phyloP scores from a whole-genome alignment of 1,140 invertebrate species.

The Phocides pigmalion region DNA sequence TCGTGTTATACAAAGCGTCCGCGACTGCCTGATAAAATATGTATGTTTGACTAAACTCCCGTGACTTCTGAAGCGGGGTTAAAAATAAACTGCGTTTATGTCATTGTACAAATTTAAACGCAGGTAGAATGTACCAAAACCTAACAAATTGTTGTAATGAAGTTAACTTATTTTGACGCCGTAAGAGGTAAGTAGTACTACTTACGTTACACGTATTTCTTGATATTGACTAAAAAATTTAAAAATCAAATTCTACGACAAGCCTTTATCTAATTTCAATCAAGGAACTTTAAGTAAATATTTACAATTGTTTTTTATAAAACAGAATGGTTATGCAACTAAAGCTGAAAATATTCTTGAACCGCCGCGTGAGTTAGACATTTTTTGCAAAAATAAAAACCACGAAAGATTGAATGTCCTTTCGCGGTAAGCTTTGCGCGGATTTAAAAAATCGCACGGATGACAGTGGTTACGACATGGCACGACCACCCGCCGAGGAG shows the following conservation, averaged over 20 bases:
- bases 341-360: too few relatives aligned
- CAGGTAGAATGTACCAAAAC: not conserved
- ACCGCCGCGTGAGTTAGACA: not conserved
- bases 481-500: conserved; percentile 59
- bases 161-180: not conserved
- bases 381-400: conserved; percentile 12
- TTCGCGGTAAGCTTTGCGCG: not conserved
- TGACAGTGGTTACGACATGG: conserved; percentile 35
- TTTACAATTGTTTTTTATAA: too few relatives aligned
- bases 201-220: too few relatives aligned
- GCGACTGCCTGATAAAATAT: conserved; percentile 32
- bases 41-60: conserved; percentile 26
- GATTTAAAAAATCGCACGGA: conserved; percentile 6
- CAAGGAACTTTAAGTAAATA: too few relatives aligned
- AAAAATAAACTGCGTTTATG: conserved; percentile 12
- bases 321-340: too few relatives aligned
- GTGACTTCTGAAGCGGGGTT: conserved; percentile 15
- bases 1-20: conserved; percentile 26
- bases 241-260: too few relatives aligned
- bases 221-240: too few relatives aligned
- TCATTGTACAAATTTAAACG: not conserved
- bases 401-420: conserved; percentile 10
- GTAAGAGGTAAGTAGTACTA: not conserved
- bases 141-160: not conserved
- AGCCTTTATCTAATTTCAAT: too few relatives aligned